Evolutionary conservation across 2,797 vertebrate genomes (phyloP), one percentile per base, ranked within the genome.

Genomic region (Scolopax bukidnonensis): DNA sequence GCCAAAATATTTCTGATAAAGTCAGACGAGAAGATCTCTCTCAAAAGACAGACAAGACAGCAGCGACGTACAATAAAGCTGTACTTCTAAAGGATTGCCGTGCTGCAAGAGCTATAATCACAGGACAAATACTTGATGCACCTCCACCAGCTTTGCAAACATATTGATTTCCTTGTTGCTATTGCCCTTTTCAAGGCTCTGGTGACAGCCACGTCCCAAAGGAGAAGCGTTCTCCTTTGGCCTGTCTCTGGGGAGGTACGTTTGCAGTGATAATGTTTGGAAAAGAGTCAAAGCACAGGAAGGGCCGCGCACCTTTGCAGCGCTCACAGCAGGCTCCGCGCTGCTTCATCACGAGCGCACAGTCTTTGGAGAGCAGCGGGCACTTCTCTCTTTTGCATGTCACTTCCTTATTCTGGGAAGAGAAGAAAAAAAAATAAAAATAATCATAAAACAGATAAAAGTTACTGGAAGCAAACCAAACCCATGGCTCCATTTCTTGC

Each of bases 351-450:
- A 99, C 99, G 90, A 99, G 98, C 45, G 99, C 99, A 50, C 99
- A 99, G 97, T 99, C 99, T 60, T 99, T 98, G 8, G 98, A 98
- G 60, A 99, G 98, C 69, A 97, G 95, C 0, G 98, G 99, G 93
- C 99, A 99, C 95, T 99, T 99, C 97, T 99, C 99, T 97, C 99
- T 99, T 88, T 99, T 99, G 94, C 99, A 99, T 68, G 99, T 99
- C 43, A 99, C 99, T 96, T 99, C 99, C 91, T 99, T 99, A 36
- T 99, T 99, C 99, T 99, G 96, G 65, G 36, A 36, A 36, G 36
- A 36, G 36, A 16, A 21, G 6, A 12, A 69, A 40, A 32, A 50
- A 10, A 53, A 16, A 20, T 9, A 10, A 69, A 40, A 32, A 47
- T 6, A 51, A 17, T 16, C 67, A 63, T 87, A 95, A 48, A 74